phyloP scores from a whole-genome alignment of 2,888 invertebrate species.

The Conomelus anceps region DNA sequence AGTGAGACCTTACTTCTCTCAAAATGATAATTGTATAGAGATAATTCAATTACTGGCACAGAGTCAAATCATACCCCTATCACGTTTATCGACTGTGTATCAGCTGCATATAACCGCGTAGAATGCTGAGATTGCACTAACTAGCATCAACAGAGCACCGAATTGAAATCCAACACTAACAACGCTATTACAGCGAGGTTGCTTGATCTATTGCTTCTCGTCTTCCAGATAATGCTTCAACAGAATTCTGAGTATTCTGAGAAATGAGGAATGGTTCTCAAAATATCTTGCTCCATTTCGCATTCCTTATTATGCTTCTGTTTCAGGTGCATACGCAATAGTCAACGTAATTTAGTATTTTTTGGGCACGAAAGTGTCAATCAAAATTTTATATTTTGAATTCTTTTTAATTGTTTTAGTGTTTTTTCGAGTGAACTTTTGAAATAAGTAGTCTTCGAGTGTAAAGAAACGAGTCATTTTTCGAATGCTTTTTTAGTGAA shows the following conservation, averaged over 20 bases:
- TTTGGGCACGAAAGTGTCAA: too few species aligned
- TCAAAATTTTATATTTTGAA: too few species aligned
- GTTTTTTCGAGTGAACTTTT: too few species aligned
- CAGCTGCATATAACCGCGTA: neutral
- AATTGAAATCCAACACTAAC: neutral
- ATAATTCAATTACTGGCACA: neutral
- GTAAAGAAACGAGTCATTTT: too few species aligned
- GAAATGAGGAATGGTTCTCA: neutral
- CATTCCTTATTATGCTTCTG: neutral
- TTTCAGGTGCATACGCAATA: neutral
- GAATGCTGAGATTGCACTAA: neutral
- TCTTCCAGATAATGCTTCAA: neutral
- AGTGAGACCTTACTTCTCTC: too few species aligned
- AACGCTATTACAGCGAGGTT: neutral
- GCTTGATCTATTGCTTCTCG: neutral
- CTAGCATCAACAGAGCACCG: neutral
- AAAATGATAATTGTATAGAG: neutral
- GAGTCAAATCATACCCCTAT: neutral
- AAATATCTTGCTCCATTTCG: neutral
- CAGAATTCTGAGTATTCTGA: neutral
- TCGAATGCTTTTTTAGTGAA: too few species aligned
- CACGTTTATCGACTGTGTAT: neutral
- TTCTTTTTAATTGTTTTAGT: too few species aligned
- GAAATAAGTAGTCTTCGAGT: too few species aligned
- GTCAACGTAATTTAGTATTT: too few species aligned